Percentiles rank a stretch among this genome's conserved stretches.
Conservation (phyloP, 2,888 invertebrate genomes). For the Lepidocyrtinus sp. region DNA sequence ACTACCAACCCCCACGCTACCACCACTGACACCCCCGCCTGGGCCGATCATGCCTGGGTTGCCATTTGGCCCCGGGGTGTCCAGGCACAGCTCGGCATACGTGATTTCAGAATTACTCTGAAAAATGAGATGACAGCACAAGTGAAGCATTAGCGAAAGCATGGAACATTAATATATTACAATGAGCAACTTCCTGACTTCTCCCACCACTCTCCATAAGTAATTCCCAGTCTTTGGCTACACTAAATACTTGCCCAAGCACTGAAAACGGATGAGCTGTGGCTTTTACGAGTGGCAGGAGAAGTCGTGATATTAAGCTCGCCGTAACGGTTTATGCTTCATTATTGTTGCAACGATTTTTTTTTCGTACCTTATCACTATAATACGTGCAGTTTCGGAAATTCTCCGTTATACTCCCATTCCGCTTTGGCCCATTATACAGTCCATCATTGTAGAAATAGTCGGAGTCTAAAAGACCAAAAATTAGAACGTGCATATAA, state of each 20-base stretch:
- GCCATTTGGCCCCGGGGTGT: conserved; percentile 73
- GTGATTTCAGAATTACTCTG: conserved; percentile 76
- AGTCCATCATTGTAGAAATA: conserved; percentile 68
- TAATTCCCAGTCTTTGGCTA: no score
- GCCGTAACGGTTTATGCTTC: no score
- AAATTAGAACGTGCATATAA: neutral
- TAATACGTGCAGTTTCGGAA: conserved; percentile 70
- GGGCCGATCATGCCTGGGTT: conserved; percentile 62
- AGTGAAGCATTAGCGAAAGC: neutral
- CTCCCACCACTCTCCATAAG: neutral
- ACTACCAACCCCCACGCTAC: conserved; percentile 53
- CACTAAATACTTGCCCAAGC: no score
- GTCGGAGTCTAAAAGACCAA: conserved; percentile 64
- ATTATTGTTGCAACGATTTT: no score
- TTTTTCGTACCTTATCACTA: conserved; percentile 70
- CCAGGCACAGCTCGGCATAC: conserved; percentile 78
- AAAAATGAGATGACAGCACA: conserved; percentile 44
- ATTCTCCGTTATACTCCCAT: conserved; percentile 70
- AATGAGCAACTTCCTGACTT: conserved; percentile 30
- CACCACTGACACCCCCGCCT: conserved; percentile 52
- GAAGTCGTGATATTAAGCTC: no score
- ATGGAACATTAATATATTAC: conserved; percentile 49
- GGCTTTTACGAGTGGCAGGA: no score
- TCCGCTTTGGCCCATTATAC: conserved; percentile 70
- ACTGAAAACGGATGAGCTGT: no score